phyloP scores from a whole-genome alignment of 2,113 vertebrate genomes.

The Puma concolor region DNA sequence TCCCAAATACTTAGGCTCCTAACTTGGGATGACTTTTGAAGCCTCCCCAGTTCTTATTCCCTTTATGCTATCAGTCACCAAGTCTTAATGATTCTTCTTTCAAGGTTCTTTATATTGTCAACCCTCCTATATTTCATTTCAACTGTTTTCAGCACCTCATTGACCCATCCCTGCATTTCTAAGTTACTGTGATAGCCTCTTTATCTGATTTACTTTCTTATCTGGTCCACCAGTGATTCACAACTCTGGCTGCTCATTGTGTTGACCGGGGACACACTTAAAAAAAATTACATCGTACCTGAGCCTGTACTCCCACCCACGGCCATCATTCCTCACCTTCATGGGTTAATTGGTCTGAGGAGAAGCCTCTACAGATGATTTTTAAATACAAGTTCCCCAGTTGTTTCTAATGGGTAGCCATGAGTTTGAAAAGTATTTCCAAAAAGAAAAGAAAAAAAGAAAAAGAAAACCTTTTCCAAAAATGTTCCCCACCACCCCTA shows the following conservation, averaged over 20 bases:
- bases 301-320: fast-evolving
- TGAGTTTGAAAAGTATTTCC: background rate
- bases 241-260: background rate
- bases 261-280: background rate
- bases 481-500: background rate
- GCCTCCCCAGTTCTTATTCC: background rate
- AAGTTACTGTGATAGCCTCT: background rate
- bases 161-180: background rate
- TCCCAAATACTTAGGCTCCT: background rate
- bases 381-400: background rate
- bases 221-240: background rate
- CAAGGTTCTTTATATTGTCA: background rate
- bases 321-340: fast-evolving
- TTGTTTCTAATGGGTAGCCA: background rate
- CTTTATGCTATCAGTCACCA: background rate
- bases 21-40: background rate
- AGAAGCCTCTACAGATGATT: background rate
- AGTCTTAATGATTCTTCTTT: background rate
- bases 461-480: background rate
- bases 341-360: background rate
- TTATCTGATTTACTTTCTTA: background rate
- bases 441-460: background rate
- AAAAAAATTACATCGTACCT: background rate
- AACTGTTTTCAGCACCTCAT: background rate
- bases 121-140: background rate